Evolutionary conservation across 2,888 invertebrate genomes (phyloP).

Genomic region (Archaeoteleia sp.): DNA sequence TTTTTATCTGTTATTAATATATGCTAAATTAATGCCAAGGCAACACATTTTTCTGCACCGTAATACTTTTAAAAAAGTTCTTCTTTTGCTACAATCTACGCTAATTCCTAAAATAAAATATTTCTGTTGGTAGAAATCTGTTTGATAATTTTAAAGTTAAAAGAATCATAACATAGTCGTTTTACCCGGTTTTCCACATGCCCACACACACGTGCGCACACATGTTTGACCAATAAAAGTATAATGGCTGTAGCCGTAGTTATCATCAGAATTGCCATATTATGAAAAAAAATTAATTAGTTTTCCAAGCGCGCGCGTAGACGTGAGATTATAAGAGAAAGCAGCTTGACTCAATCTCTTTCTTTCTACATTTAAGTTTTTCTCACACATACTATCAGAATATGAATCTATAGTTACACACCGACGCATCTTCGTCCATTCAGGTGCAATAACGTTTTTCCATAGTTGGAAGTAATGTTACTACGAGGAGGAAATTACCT

Average conservation of each 20-base stretch:
- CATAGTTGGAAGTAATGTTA: conserved; percentile 49
- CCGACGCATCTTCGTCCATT: conserved; percentile 8
- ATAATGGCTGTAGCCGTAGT: conserved; percentile 17
- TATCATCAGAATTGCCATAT: conserved; percentile 28
- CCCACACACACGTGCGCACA: conserved; percentile 1
- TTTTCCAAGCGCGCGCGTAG: conserved; percentile 17
- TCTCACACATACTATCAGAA: conserved; percentile 55
- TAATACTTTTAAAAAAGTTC: no score
- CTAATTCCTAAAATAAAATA: no score
- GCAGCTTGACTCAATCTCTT: conserved; percentile 38
- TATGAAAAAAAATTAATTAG: conserved; percentile 42
- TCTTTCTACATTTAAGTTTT: conserved; percentile 35
- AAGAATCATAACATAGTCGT: conserved; percentile 4
- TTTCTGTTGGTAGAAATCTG: no score
- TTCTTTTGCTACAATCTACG: no score
- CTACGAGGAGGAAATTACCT: conserved; percentile 46
- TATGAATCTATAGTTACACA: conserved; percentile 56
- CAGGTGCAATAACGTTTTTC: conserved; percentile 52
- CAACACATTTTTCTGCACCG: no score
- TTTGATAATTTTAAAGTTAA: conserved; percentile 10
- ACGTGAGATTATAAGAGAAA: conserved; percentile 60
- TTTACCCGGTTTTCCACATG: neutral
- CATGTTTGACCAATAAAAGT: conserved; percentile 32
- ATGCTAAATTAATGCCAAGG: no score
- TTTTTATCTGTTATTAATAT: no score